These are phyloP conservation scores for Vanacampus margaritifer DNA, from an alignment of 2,113 vertebrate genomes.

Conservation along the genomic window DNA sequence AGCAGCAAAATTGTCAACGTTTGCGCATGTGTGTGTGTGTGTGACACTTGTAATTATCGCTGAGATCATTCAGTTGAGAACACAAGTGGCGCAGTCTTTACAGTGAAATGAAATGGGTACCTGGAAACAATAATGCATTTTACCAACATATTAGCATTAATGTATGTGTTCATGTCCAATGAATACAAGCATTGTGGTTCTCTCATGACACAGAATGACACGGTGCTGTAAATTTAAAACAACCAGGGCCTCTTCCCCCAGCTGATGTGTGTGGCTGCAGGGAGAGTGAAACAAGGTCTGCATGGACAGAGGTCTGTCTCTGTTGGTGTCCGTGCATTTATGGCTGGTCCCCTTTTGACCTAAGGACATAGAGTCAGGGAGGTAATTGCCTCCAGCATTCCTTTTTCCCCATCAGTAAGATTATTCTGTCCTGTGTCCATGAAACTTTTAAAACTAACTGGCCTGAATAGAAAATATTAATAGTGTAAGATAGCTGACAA, in stretches of 20 bases:
- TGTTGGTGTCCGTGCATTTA: constrained; percentile 66
- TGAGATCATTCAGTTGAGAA: constrained; percentile 26
- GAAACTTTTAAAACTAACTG: constrained; percentile 24
- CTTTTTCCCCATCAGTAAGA: constrained; percentile 44
- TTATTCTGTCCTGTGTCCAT: constrained; percentile 28
- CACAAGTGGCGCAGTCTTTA: constrained; percentile 2
- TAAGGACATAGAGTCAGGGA: constrained; percentile 31
- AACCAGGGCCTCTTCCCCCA: constrained; percentile 41
- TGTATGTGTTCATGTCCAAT: constrained; percentile 22
- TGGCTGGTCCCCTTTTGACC: constrained; percentile 58
- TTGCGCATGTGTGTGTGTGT: background rate
- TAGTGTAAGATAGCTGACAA: background rate
- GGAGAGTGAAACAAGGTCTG: constrained; percentile 56
- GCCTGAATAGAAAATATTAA: background rate
- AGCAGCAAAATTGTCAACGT: constrained; percentile 38
- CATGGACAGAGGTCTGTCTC: constrained; percentile 60
- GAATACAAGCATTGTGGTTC: constrained; percentile 48
- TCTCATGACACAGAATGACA: constrained; percentile 45
- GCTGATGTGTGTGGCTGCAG: constrained; percentile 40
- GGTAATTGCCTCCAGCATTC: constrained; percentile 50
- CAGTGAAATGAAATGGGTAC: background rate
- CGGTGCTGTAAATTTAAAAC: constrained; percentile 59
- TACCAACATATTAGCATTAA: background rate
- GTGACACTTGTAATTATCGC: constrained; percentile 27
- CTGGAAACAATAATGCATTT: background rate